Percentiles rank a stretch among this genome's conserved stretches.
These are phyloP conservation scores for Nebria brevicollis DNA, from an alignment of 2,888 invertebrate genomes.

Conservation along the genomic window DNA sequence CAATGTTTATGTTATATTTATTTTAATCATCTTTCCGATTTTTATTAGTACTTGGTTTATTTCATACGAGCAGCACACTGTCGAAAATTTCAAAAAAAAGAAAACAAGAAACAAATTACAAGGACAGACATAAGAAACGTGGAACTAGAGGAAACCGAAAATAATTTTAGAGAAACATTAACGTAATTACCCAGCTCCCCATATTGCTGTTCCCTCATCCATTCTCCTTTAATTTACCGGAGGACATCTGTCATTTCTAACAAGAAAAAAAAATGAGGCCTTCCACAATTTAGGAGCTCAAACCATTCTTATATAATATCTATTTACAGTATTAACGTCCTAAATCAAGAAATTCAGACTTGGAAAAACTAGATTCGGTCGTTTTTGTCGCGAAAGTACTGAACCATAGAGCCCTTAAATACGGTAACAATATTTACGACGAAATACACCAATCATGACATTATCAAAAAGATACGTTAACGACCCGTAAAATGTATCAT, in stretches of 20 bases:
- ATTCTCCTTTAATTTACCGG: neutral
- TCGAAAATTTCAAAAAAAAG: neutral
- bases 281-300: too few species aligned
- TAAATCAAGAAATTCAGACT: neutral
- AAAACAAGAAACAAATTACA: neutral
- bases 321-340: too few species aligned
- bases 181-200: neutral
- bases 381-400: neutral
- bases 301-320: too few species aligned
- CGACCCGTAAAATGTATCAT: neutral
- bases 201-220: neutral
- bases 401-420: too few species aligned
- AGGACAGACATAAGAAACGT: neutral
- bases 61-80: neutral
- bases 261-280: neutral
- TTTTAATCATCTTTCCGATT: conserved; percentile 25
- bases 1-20: conserved; percentile 37
- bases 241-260: conserved; percentile 1
- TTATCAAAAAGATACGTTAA: neutral
- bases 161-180: conserved; percentile 1
- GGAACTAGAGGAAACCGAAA: neutral
- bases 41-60: neutral
- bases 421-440: too few species aligned
- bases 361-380: neutral
- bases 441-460: neutral